These are phyloP conservation scores for Hanleya hanleyi DNA, from an alignment of 2,888 invertebrate species.

Conservation along the genomic window DNA sequence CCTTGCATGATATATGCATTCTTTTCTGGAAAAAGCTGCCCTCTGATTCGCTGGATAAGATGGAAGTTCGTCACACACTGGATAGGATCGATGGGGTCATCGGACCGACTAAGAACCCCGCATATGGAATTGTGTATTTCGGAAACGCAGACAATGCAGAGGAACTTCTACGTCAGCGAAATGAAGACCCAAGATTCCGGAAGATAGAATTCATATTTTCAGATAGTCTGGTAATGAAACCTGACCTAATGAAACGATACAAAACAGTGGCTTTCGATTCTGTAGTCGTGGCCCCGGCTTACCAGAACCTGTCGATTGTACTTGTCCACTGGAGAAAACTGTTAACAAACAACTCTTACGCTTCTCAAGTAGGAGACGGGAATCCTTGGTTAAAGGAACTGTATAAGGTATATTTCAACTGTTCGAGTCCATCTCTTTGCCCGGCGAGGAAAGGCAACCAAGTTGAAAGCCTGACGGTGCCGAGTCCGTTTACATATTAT, in stretches of 20 bases:
- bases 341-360: too few species aligned
- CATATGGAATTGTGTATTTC: background rate
- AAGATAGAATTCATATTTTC: background rate
- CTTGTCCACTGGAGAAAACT: background rate
- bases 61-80: background rate
- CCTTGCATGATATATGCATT: slow-evolving; percentile 22
- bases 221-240: background rate
- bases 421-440: too few species aligned
- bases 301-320: background rate
- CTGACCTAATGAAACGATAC: background rate
- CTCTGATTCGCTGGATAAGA: background rate
- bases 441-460: too few species aligned
- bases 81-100: background rate
- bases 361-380: too few species aligned
- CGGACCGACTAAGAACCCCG: background rate
- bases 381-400: background rate
- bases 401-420: too few species aligned
- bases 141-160: background rate
- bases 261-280: background rate
- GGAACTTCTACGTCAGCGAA: background rate
- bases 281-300: background rate
- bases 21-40: background rate
- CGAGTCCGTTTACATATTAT: background rate
- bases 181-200: too few species aligned
- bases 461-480: too few species aligned